Evolutionary conservation across 1,140 invertebrate genomes (phyloP).

Genomic region (Bombyx mori): ASM3026992v2 NC_085121.1:9553501-9554000

Average conservation of each 20-base stretch:
- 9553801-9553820: constrained; percentile 39
- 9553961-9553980: not conserved
- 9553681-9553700: constrained; percentile 55
- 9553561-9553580: too few species aligned
- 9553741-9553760: constrained; percentile 54
- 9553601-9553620: too few species aligned
- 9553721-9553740: constrained; percentile 42
- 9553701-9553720: constrained; percentile 43
- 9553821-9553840: constrained; percentile 30
- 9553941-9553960: not conserved
- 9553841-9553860: not conserved
- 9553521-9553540: too few species aligned
- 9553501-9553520: too few species aligned
- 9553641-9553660: not conserved
- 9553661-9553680: constrained; percentile 15
- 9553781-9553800: constrained; percentile 38
- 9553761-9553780: constrained; percentile 57
- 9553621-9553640: too few species aligned
- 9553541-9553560: too few species aligned
- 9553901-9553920: too few species aligned
- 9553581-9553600: too few species aligned
- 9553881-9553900: not conserved
- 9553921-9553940: too few species aligned
- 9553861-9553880: not conserved
- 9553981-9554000: not conserved